Conservation (phyloP, 2,888 invertebrate species). For the Chelonus formosanus region DNA sequence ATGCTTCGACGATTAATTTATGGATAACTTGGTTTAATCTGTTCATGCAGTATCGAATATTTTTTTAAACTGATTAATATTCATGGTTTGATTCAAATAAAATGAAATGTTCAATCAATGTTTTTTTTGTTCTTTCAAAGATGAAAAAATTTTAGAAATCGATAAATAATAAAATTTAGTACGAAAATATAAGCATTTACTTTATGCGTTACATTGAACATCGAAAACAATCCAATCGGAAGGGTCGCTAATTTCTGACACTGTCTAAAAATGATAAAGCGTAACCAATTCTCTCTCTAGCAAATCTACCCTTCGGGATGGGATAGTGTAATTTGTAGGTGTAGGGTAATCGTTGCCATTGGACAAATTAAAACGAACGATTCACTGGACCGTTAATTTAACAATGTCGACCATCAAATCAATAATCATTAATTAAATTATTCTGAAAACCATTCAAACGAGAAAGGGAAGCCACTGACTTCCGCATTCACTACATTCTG, state of each 20-base stretch:
- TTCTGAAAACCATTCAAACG: conserved; percentile 22
- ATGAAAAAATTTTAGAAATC: conserved; percentile 14
- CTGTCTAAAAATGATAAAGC: conserved; percentile 43
- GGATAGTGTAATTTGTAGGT: conserved; percentile 46
- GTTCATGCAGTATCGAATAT: too few relatives aligned
- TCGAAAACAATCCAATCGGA: conserved; percentile 36
- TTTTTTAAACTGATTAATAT: too few relatives aligned
- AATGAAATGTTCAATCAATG: too few relatives aligned
- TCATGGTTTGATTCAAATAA: too few relatives aligned
- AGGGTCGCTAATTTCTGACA: conserved; percentile 36
- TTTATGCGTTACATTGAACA: conserved; percentile 33
- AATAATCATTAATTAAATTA: conserved; percentile 47
- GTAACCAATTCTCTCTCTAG: conserved; percentile 26
- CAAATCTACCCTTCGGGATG: conserved; percentile 17
- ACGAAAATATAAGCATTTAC: conserved; percentile 33
- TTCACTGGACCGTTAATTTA: conserved; percentile 47
- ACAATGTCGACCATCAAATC: conserved; percentile 45
- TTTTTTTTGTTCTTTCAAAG: not conserved
- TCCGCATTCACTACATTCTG: conserved; percentile 3
- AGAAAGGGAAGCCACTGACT: conserved; percentile 14
- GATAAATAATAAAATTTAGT: conserved; percentile 32
- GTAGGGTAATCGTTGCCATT: conserved; percentile 46
- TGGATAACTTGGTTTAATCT: too few relatives aligned
- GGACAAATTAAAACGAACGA: conserved; percentile 51
- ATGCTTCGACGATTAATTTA: too few relatives aligned